phyloP scores from a whole-genome alignment of 2,888 invertebrate species.

The Platycnemis pennipes region DNA sequence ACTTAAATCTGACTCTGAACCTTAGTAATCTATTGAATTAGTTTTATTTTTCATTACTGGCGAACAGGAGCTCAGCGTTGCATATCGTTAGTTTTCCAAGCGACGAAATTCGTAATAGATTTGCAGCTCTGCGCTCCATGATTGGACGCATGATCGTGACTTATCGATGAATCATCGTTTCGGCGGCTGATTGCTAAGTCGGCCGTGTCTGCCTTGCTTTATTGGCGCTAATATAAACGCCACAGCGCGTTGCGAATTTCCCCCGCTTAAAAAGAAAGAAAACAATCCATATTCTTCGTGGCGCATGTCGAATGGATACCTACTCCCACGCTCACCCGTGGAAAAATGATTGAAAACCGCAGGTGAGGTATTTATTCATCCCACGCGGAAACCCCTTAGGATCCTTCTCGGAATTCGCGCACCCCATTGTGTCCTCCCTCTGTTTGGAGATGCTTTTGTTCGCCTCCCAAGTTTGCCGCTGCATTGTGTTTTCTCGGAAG shows the following conservation, averaged over 20 bases:
- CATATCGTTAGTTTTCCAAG: no score
- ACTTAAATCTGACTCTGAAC: no score
- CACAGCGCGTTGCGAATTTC: not conserved
- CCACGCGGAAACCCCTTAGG: not conserved
- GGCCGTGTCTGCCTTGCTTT: not conserved
- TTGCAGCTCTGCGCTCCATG: not conserved
- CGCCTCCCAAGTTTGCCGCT: not conserved
- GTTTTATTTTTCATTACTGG: no score
- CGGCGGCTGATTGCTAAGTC: not conserved
- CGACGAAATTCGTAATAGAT: not conserved
- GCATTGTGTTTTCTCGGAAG: slow-evolving; percentile 24
- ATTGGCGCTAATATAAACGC: slow-evolving; percentile 23
- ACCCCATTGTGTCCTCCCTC: not conserved
- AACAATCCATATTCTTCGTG: not conserved
- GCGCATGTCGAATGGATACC: not conserved
- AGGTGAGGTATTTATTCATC: not conserved
- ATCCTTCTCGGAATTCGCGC: slow-evolving; percentile 9
- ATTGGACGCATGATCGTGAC: not conserved
- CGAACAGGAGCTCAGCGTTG: no score
- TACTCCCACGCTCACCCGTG: not conserved
- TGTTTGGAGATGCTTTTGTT: not conserved
- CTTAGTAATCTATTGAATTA: no score
- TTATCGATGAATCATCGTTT: not conserved
- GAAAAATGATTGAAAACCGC: not conserved
- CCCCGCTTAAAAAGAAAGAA: not conserved